phyloP scores from a whole-genome alignment of 2,888 invertebrate genomes.

The Diabrotica balteata region DNA sequence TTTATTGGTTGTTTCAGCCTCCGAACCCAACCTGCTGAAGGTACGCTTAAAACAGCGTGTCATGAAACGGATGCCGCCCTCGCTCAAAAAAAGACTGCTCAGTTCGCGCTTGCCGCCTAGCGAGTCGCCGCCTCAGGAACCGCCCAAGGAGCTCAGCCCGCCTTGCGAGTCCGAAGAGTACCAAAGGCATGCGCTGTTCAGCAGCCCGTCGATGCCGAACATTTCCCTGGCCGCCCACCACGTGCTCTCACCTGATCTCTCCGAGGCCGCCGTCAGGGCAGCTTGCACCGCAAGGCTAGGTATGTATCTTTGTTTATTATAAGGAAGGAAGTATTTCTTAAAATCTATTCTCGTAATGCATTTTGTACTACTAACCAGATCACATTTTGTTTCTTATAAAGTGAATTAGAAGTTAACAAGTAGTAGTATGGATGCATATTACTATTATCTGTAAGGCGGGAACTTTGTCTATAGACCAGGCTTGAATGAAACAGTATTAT shows the following conservation, averaged over 20 bases:
- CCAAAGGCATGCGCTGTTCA: slow-evolving; percentile 76
- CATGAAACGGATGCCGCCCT: slow-evolving; percentile 83
- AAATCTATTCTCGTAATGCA: too few relatives aligned
- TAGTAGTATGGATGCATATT: too few relatives aligned
- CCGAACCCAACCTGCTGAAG: slow-evolving; percentile 96
- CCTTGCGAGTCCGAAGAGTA: slow-evolving; percentile 68
- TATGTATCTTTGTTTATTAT: slow-evolving; percentile 18
- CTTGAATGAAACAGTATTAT: too few relatives aligned
- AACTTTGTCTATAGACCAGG: too few relatives aligned
- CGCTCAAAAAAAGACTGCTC: slow-evolving; percentile 75
- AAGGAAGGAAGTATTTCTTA: too few relatives aligned
- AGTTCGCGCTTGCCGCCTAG: slow-evolving; percentile 67
- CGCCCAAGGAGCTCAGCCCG: slow-evolving; percentile 66
- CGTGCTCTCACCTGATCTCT: slow-evolving; percentile 63
- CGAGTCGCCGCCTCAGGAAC: slow-evolving; percentile 67
- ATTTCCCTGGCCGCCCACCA: slow-evolving; percentile 78
- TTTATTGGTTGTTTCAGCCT: slow-evolving; percentile 69
- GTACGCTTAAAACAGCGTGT: slow-evolving; percentile 93
- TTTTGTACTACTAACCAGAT: too few relatives aligned
- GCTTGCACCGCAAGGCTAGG: slow-evolving; percentile 72
- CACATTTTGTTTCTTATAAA: too few relatives aligned
- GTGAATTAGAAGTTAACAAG: too few relatives aligned
- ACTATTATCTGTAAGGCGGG: too few relatives aligned
- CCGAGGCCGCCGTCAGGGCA: slow-evolving; percentile 81
- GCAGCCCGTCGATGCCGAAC: slow-evolving; percentile 96